These are phyloP conservation scores for Selenia dentaria DNA, from an alignment of 2,888 invertebrate species.

Conservation along the genomic window DNA sequence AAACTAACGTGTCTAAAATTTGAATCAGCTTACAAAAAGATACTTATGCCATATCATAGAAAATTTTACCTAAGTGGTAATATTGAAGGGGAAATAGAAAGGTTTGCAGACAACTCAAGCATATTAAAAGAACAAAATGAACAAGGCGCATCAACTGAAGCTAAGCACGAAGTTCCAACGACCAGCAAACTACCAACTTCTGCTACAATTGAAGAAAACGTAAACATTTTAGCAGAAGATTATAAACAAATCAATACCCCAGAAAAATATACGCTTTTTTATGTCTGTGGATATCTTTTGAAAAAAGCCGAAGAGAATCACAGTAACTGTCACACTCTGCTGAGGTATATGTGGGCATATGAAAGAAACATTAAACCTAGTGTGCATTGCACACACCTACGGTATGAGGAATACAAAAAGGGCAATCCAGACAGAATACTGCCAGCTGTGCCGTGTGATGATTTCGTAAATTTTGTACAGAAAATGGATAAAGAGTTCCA, in stretches of 20 bases:
- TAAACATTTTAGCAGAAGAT: not conserved
- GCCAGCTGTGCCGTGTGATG: slow-evolving; percentile 1
- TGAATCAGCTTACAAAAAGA: not conserved
- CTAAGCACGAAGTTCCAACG: not conserved
- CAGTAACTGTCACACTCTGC: not conserved
- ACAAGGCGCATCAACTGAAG: not conserved
- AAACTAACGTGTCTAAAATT: slow-evolving; percentile 6
- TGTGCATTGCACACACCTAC: not conserved
- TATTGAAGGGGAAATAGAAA: not conserved
- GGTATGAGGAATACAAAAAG: not conserved
- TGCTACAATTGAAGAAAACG: not conserved
- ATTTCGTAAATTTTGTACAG: slow-evolving; percentile 3
- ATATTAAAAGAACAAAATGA: not conserved
- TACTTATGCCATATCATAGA: not conserved
- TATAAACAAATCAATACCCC: slow-evolving; percentile 2
- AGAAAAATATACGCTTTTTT: slow-evolving; percentile 1
- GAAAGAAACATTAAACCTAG: not conserved
- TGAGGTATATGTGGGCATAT: not conserved
- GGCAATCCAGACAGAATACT: not conserved
- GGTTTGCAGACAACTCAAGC: not conserved
- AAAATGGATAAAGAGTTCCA: slow-evolving; percentile 11
- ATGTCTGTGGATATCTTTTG: slow-evolving; percentile 2
- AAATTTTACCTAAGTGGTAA: slow-evolving; percentile 1
- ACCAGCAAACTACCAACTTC: not conserved
- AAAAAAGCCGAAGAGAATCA: not conserved